These are phyloP conservation scores for Prosopocoilus inquinatus DNA, from an alignment of 2,888 invertebrate species.

Conservation along the genomic window DNA sequence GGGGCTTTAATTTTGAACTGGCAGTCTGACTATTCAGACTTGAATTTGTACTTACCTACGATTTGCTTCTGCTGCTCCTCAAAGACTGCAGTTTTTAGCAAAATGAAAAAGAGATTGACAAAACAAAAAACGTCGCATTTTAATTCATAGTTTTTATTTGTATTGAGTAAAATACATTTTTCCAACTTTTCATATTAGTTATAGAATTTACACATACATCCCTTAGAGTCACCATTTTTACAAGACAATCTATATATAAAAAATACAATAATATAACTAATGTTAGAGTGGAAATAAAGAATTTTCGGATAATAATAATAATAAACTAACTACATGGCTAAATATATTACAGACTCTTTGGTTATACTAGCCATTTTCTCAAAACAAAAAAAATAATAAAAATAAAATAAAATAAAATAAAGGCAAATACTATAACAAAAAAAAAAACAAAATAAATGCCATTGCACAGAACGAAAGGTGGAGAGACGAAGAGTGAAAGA, in stretches of 20 bases:
- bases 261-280: constrained; percentile 31
- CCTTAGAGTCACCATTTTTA: constrained; percentile 44
- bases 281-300: constrained; percentile 24
- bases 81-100: neutral
- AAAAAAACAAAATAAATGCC: constrained; percentile 20
- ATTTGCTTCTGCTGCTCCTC: too few species aligned
- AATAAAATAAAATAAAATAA: too few species aligned
- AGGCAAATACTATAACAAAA: constrained; percentile 32
- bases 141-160: constrained; percentile 37
- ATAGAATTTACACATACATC: constrained; percentile 49
- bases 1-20: too few species aligned
- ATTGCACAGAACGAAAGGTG: neutral
- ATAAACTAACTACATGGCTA: constrained; percentile 36
- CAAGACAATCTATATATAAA: constrained; percentile 34
- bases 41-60: too few species aligned
- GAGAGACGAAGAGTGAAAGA: neutral
- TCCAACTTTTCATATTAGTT: constrained; percentile 43
- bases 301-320: constrained; percentile 23
- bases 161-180: constrained; percentile 50
- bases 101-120: neutral
- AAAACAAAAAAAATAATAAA: constrained; percentile 33
- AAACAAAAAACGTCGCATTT: neutral
- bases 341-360: constrained; percentile 51
- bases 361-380: constrained; percentile 51
- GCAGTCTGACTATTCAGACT: too few species aligned